A percentile compares a stretch with the other conserved stretches of the same genome.
phyloP scores from a whole-genome alignment of 1,140 invertebrate genomes.

The Sminthurides bifidus region DNA sequence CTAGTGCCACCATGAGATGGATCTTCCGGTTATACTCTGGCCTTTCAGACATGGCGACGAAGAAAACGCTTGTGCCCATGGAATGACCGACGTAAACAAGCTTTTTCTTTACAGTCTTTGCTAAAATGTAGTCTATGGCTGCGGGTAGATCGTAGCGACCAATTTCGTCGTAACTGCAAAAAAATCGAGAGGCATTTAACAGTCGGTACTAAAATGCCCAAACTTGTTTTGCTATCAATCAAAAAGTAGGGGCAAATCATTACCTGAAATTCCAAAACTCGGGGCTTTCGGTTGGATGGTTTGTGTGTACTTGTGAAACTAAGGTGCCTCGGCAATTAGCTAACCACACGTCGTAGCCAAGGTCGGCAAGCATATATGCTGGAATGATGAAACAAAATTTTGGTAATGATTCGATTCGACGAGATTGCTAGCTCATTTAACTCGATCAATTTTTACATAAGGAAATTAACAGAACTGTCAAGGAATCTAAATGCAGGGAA shows the following conservation, averaged over 20 bases:
- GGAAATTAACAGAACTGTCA: neutral
- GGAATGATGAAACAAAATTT: no score
- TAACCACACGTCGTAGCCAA: slow-evolving; percentile 64
- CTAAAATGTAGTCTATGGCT: slow-evolving; percentile 22
- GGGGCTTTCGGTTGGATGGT: slow-evolving; percentile 25
- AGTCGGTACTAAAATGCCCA: neutral
- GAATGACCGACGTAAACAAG: slow-evolving; percentile 46
- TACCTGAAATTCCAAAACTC: slow-evolving; percentile 35
- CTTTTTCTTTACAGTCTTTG: slow-evolving; percentile 24
- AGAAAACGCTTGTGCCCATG: slow-evolving; percentile 53
- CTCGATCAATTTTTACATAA: neutral
- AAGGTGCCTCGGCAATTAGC: slow-evolving; percentile 34
- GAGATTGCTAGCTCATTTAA: neutral
- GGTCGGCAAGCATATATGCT: slow-evolving; percentile 50
- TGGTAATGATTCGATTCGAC: no score
- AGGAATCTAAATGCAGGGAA: neutral
- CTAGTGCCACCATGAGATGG: slow-evolving; percentile 50
- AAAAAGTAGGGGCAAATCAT: neutral
- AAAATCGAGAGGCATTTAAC: neutral
- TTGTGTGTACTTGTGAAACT: slow-evolving; percentile 38
- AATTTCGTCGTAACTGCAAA: slow-evolving; percentile 19
- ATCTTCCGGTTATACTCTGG: slow-evolving; percentile 55
- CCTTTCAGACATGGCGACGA: slow-evolving; percentile 45
- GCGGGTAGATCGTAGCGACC: slow-evolving; percentile 37
- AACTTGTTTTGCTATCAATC: neutral